Evolutionary conservation across 2,113 vertebrate genomes (phyloP).

Genomic region (Myiozetetes cayanensis): DNA sequence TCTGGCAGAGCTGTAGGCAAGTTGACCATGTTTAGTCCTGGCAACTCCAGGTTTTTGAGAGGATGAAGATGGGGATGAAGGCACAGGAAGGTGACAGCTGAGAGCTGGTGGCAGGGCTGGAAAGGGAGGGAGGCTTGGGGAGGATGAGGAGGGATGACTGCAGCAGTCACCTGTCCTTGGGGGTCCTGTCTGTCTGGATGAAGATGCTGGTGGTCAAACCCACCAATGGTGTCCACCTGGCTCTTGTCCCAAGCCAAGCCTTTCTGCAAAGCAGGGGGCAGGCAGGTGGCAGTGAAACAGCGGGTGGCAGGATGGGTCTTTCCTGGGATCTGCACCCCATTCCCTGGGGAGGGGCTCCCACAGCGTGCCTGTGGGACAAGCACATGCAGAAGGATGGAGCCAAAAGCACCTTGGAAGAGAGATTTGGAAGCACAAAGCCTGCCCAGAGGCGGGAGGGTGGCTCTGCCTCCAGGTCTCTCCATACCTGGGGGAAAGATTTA

Average conservation of each 20-base stretch:
- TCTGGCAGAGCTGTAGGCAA: background rate
- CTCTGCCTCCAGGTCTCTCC: background rate
- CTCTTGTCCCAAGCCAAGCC: rapidly evolving
- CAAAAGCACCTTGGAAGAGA: background rate
- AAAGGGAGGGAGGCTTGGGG: background rate
- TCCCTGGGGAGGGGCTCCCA: background rate
- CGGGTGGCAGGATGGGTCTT: background rate
- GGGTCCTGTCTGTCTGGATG: background rate
- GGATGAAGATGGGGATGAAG: background rate
- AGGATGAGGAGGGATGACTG: background rate
- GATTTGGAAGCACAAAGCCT: background rate
- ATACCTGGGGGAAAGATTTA: background rate
- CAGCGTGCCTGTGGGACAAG: background rate
- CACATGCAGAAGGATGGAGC: background rate
- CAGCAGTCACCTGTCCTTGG: background rate
- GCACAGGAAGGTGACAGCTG: background rate
- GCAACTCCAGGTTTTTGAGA: background rate
- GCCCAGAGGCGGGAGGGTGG: rapidly evolving
- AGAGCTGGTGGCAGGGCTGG: background rate
- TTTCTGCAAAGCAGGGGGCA: background rate
- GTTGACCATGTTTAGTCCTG: rapidly evolving
- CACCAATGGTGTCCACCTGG: background rate
- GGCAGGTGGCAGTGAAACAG: background rate
- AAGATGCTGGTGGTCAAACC: background rate
- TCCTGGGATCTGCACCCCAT: rapidly evolving